Conservation (phyloP, 2,888 invertebrate species). For the Stenichneumon culpator region DNA sequence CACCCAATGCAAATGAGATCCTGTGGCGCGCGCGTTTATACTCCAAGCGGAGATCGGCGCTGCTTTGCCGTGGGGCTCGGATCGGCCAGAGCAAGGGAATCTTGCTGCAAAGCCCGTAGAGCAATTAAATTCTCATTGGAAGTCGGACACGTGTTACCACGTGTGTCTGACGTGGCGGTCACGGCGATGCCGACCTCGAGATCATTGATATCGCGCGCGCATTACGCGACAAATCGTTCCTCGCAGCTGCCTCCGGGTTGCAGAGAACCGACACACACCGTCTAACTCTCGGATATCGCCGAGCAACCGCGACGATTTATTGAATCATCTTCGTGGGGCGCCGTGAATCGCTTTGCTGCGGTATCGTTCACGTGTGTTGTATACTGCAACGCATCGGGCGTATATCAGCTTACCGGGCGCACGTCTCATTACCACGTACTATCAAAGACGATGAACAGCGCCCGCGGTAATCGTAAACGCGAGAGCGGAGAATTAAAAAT, state of each 20-base stretch:
- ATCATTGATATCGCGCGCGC: slow-evolving; percentile 80
- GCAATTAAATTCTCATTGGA: slow-evolving; percentile 81
- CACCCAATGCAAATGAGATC: slow-evolving; percentile 78
- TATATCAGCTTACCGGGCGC: slow-evolving; percentile 30
- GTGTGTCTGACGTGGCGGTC: slow-evolving; percentile 80
- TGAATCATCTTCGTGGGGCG: slow-evolving; percentile 54
- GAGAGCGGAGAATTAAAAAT: background rate
- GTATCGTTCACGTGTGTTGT: slow-evolving; percentile 26
- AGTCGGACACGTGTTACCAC: slow-evolving; percentile 81
- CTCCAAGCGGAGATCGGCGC: slow-evolving; percentile 35
- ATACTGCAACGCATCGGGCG: slow-evolving; percentile 9
- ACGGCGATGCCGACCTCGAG: slow-evolving; percentile 79
- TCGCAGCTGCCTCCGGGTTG: slow-evolving; percentile 55
- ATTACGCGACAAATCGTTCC: slow-evolving; percentile 81
- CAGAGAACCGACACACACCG: slow-evolving; percentile 18
- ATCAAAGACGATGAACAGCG: slow-evolving; percentile 26
- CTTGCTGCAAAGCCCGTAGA: slow-evolving; percentile 67
- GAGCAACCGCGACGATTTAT: slow-evolving; percentile 62
- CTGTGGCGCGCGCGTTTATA: slow-evolving; percentile 45
- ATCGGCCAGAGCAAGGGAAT: slow-evolving; percentile 51
- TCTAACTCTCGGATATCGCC: slow-evolving; percentile 30
- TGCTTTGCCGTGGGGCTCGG: slow-evolving; percentile 48
- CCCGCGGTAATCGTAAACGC: slow-evolving; percentile 6
- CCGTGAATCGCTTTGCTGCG: slow-evolving; percentile 18
- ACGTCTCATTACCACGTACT: slow-evolving; percentile 43